These are phyloP conservation scores for Hemibagrus wyckioides DNA, from an alignment of 2,113 vertebrate genomes.

Conservation along the genomic window DNA sequence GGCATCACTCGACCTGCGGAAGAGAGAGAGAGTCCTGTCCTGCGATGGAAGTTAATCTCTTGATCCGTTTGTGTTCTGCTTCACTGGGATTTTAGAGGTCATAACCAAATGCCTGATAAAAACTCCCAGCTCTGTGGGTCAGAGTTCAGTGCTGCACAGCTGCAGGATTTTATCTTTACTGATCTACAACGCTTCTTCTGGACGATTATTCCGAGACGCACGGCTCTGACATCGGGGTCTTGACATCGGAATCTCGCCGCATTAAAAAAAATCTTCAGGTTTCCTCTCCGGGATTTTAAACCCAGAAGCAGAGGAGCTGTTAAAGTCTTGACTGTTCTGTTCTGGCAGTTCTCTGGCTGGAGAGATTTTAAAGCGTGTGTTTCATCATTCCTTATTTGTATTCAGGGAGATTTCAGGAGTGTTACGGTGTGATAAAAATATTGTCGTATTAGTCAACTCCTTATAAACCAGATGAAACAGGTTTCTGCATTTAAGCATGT, in stretches of 20 bases:
- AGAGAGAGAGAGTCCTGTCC: background rate
- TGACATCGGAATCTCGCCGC: background rate
- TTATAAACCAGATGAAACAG: no score
- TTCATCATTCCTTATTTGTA: background rate
- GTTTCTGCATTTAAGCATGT: no score
- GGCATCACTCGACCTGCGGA: background rate
- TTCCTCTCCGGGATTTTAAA: background rate
- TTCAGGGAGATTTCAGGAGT: no score
- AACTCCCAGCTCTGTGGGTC: background rate
- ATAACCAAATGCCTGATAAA: conserved; percentile 29
- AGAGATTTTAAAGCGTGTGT: background rate
- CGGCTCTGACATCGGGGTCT: background rate
- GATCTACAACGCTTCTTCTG: background rate
- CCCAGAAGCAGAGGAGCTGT: no score
- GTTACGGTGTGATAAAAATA: no score
- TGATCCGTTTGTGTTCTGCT: conserved; percentile 42
- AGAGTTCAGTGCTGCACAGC: background rate
- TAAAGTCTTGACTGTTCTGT: background rate
- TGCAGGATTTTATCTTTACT: background rate
- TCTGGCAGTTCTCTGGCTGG: background rate
- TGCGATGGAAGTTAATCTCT: conserved; percentile 42
- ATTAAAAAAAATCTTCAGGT: background rate
- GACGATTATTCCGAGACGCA: background rate
- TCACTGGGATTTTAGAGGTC: conserved; percentile 44
- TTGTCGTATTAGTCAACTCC: no score